Evolutionary conservation across 2,797 vertebrate genomes (phyloP), one percentile per base, ranked within the genome.

Genomic region (Spea hammondii): DNA sequence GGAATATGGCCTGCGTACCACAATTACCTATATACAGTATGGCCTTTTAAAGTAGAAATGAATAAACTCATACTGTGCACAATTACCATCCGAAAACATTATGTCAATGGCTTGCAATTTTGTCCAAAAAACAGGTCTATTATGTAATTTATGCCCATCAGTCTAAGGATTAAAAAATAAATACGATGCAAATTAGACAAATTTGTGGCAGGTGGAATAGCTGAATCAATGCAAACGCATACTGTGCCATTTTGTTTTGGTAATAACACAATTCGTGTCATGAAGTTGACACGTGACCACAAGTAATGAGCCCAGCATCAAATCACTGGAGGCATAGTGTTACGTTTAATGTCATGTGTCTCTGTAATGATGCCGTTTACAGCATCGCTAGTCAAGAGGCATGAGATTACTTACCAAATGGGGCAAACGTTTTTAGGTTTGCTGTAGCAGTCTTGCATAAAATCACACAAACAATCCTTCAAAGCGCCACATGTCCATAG

Each of bases 11-110:
- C 65, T 57, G 17, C 17, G 44, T 59, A 53, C 65, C 70, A 68
- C 57, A 45, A 79, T 59, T 62, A 73, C 51, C 50, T 79, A 79
- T 79, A 68, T 79, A 74, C 71, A 74, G 66, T 64, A 79, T 74
- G 78, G 70, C 77, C 55, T 62, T 73, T 47, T 65, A 12, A 47
- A 65, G 12, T 6, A 46, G 32, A 65, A 65, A 65, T 9, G 45
- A 32, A 74, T 62, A 48, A 53, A 73, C 55, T 73, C 66, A 79
- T 65, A 68, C 57, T 79, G 64, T 68, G 66, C 77, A 78, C 53
- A 72, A 46, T 71, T 51, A 62, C 44, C 11, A 62, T 32, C 55
- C 14, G 59, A 62, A 62, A 62, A 13, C 55, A 5, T 5, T 17
- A 62, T 7, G 8, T 47, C 4, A 46, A 45, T 47, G 44, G 5